Conservation (phyloP, 2,888 invertebrate species). For the Cantharis flavilabris region DNA sequence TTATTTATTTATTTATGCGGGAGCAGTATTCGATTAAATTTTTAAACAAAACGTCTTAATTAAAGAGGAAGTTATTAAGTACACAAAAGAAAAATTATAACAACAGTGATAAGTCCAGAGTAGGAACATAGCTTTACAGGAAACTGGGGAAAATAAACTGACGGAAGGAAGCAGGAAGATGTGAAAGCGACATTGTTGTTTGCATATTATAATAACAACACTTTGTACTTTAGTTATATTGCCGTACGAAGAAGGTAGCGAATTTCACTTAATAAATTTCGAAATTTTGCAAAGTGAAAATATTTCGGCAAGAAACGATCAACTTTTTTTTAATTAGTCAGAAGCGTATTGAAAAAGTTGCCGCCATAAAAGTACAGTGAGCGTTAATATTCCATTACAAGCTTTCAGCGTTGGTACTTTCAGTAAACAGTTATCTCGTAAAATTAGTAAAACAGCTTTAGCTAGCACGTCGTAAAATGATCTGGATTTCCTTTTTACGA, state of each 20-base stretch:
- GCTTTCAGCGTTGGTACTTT: conserved; percentile 29
- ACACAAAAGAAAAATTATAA: conserved; percentile 2
- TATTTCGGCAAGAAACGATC: background rate
- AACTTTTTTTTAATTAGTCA: conserved; percentile 19
- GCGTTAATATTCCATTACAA: conserved; percentile 29
- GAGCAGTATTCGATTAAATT: background rate
- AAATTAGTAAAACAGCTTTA: conserved; percentile 30
- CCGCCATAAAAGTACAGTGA: conserved; percentile 21
- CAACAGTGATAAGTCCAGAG: background rate
- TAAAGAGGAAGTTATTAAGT: conserved; percentile 1
- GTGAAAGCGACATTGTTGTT: conserved; percentile 44
- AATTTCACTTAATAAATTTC: conserved; percentile 18
- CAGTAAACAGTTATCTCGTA: conserved; percentile 28
- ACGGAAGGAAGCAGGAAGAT: conserved; percentile 45
- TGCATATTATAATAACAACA: conserved; percentile 42
- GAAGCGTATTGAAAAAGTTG: conserved; percentile 5
- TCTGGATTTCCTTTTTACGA: conserved; percentile 31
- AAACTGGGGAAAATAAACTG: conserved; percentile 40
- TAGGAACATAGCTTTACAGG: conserved; percentile 31
- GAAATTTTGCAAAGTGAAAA: background rate
- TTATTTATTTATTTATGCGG: background rate
- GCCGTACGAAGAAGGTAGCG: background rate
- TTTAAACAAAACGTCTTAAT: background rate
- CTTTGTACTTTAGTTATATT: conserved; percentile 26
- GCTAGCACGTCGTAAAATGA: conserved; percentile 31